A percentile compares a stretch with the other conserved stretches of the same genome.
phyloP scores from a whole-genome alignment of 2,888 invertebrate genomes.

The Apoda limacodes region DNA sequence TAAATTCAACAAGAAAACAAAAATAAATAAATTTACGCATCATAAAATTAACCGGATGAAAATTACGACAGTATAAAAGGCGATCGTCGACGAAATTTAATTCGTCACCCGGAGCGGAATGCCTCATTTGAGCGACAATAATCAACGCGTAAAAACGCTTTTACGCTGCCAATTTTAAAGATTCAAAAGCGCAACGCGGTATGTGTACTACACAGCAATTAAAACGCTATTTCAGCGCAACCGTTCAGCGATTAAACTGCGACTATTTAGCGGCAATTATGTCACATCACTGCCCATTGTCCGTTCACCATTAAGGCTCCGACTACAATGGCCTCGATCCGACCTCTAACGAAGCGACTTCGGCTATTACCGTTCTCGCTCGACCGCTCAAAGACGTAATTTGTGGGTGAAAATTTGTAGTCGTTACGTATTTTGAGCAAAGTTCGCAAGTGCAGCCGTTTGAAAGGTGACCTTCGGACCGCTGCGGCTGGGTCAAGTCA shows the following conservation, averaged over 20 bases:
- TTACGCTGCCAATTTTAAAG: conserved; percentile 39
- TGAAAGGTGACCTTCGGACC: conserved; percentile 39
- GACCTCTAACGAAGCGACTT: conserved; percentile 63
- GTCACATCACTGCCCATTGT: conserved; percentile 59
- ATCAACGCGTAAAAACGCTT: conserved; percentile 48
- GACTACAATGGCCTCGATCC: conserved; percentile 57
- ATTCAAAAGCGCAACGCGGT: conserved; percentile 16
- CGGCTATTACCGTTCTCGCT: conserved; percentile 54
- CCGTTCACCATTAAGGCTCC: conserved; percentile 49
- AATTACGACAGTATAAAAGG: conserved; percentile 44
- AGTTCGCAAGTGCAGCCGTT: conserved; percentile 40
- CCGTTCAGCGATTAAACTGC: conserved; percentile 32
- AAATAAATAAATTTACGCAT: background rate
- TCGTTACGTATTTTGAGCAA: conserved; percentile 44
- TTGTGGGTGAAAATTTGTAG: conserved; percentile 59
- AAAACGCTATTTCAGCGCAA: conserved; percentile 40
- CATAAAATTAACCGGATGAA: conserved; percentile 46
- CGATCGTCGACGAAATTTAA: conserved; percentile 50
- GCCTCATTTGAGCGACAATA: conserved; percentile 48
- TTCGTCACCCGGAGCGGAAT: conserved; percentile 41
- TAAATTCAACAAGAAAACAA: background rate
- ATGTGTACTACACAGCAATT: conserved; percentile 26
- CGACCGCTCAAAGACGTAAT: conserved; percentile 60
- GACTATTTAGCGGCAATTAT: conserved; percentile 63
- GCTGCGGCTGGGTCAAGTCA: conserved; percentile 34